Percentiles rank a stretch among this genome's conserved stretches.
Evolutionary conservation across 2,113 vertebrate species (phyloP).

Genomic region (Odocoileus hemionus): DNA sequence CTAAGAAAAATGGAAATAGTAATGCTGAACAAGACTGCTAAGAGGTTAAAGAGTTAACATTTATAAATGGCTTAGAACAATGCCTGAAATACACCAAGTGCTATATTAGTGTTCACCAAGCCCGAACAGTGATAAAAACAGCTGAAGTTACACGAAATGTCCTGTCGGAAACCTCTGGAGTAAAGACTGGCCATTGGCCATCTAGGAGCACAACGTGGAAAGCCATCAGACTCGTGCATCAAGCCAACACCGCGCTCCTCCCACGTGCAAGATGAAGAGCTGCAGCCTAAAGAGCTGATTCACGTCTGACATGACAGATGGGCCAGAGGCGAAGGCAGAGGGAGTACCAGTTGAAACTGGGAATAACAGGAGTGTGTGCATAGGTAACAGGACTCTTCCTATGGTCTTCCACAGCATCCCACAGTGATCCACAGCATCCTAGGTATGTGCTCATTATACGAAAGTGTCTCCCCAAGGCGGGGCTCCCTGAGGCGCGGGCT

Average conservation of each 20-base stretch:
- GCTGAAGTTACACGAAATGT: not conserved
- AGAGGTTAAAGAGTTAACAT: not conserved
- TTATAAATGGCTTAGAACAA: not conserved
- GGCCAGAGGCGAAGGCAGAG: not conserved
- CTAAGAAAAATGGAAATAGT: not conserved
- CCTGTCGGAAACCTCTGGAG: not conserved
- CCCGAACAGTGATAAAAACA: not conserved
- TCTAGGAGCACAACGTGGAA: not conserved
- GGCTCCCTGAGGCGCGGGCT: not conserved
- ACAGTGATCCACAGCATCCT: not conserved
- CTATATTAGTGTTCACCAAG: not conserved
- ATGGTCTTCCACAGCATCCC: not conserved
- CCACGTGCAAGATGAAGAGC: not conserved
- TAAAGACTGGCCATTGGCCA: not conserved
- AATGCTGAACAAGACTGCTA: not conserved
- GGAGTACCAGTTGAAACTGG: not conserved
- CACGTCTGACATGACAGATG: not conserved
- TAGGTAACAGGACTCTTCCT: not conserved
- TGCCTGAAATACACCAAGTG: not conserved
- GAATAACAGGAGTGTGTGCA: not conserved
- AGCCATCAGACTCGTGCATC: not conserved
- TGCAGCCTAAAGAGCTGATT: not conserved
- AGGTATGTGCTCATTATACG: not conserved
- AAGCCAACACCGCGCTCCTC: not conserved
- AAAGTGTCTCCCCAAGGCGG: not conserved